Conservation (phyloP, 2,113 vertebrate species). For the Pseudonaja textilis region DNA sequence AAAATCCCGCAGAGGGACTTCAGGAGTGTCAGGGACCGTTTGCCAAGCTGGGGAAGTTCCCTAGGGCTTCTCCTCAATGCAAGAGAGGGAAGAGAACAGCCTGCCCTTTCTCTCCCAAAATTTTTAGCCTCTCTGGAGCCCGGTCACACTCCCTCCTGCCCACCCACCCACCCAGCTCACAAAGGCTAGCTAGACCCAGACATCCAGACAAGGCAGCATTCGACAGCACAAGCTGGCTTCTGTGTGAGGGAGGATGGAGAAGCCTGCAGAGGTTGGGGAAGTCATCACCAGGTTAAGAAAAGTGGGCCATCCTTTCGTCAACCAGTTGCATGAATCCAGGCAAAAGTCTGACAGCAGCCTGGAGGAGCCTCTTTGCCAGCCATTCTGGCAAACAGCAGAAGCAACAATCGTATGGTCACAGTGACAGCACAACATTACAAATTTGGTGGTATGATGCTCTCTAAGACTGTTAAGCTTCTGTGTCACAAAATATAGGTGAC, state of each 20-base stretch:
- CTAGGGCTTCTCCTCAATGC: background rate
- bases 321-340: background rate
- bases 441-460: background rate
- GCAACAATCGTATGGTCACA: background rate
- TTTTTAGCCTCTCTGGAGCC: background rate
- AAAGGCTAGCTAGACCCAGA: background rate
- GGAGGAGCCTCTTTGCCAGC: background rate
- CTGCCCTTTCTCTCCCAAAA: background rate
- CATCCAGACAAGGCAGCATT: constrained; percentile 33
- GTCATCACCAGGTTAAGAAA: background rate
- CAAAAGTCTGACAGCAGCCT: background rate
- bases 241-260: constrained; percentile 27
- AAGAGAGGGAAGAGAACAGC: background rate
- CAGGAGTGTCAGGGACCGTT: too few species aligned
- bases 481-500: background rate
- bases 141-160: background rate
- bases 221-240: background rate
- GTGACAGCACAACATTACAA: background rate
- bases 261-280: background rate
- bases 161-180: background rate
- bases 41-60: background rate
- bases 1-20: background rate
- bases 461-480: background rate
- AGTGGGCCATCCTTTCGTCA: rapidly evolving
- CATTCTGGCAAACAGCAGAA: background rate